Conservation (phyloP, 64 coral and sea anemone species). For the Actinia equina region DNA sequence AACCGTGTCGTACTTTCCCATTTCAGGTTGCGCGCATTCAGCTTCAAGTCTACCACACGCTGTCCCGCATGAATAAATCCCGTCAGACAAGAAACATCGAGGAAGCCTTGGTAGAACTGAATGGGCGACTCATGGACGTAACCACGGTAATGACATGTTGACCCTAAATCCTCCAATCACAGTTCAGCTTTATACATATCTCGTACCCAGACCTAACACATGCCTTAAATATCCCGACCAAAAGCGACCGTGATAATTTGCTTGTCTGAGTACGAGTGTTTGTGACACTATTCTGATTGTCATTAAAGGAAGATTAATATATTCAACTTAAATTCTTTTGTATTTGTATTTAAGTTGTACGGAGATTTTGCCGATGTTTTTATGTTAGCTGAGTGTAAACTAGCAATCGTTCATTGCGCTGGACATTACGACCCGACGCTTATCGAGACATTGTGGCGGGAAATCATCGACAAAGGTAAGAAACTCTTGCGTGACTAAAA, state of each 20-base stretch:
- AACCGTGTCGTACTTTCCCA: not conserved
- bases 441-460: slow-evolving; percentile 89
- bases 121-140: slow-evolving; percentile 79
- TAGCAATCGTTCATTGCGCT: slow-evolving; percentile 96
- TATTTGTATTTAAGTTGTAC: slow-evolving; percentile 63
- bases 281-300: no score
- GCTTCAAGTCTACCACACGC: slow-evolving; percentile 83
- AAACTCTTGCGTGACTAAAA: not conserved
- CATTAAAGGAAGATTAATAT: not conserved
- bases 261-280: not conserved
- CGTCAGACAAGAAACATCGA: slow-evolving; percentile 33
- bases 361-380: slow-evolving; percentile 95
- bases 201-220: not conserved
- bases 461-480: slow-evolving; percentile 81
- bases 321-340: not conserved
- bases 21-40: slow-evolving; percentile 88
- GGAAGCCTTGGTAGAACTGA: slow-evolving; percentile 57
- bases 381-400: slow-evolving; percentile 87
- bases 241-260: not conserved
- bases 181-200: not conserved
- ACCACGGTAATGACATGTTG: slow-evolving; percentile 44
- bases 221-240: not conserved
- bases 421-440: slow-evolving; percentile 91
- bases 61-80: slow-evolving; percentile 44
- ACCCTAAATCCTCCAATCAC: not conserved